phyloP scores from a whole-genome alignment of 2,797 vertebrate genomes.

The Netta rufina region DNA sequence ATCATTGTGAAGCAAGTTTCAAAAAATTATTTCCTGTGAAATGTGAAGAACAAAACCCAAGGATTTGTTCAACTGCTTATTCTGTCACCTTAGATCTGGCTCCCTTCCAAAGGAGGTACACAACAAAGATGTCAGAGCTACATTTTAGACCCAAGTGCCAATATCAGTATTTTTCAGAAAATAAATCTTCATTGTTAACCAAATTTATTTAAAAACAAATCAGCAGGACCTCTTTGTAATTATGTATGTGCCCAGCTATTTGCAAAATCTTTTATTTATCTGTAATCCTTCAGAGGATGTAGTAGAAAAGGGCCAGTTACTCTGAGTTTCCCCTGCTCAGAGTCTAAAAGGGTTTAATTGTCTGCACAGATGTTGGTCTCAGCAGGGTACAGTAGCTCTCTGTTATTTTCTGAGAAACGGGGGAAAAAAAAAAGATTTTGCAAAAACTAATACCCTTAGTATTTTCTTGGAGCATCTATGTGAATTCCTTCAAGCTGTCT shows the following conservation, averaged over 20 bases:
- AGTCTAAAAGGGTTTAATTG: constrained; percentile 65
- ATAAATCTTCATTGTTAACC: constrained; percentile 47
- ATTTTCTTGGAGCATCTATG: constrained; percentile 21
- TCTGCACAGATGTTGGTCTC: constrained; percentile 64
- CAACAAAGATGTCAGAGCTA: not conserved
- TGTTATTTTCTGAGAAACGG: constrained; percentile 15
- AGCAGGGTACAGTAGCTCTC: constrained; percentile 57
- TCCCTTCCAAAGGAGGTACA: not conserved
- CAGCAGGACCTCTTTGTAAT: not conserved
- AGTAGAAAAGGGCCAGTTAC: constrained; percentile 54
- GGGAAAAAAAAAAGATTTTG: not conserved
- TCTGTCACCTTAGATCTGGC: not conserved
- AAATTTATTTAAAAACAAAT: constrained; percentile 60
- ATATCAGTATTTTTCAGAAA: constrained; percentile 27
- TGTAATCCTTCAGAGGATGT: constrained; percentile 54
- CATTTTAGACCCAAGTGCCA: constrained; percentile 16
- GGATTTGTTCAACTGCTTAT: not conserved
- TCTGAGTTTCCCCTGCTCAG: not conserved
- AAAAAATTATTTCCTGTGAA: not conserved
- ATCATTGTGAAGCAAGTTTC: not conserved
- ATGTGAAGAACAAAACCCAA: not conserved
- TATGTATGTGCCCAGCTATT: constrained; percentile 29
- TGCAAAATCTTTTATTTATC: constrained; percentile 56
- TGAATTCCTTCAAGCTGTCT: not conserved
- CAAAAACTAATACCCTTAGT: not conserved